phyloP scores from a whole-genome alignment of 1,140 invertebrate genomes.

The Caenorhabditis remanei region DNA sequence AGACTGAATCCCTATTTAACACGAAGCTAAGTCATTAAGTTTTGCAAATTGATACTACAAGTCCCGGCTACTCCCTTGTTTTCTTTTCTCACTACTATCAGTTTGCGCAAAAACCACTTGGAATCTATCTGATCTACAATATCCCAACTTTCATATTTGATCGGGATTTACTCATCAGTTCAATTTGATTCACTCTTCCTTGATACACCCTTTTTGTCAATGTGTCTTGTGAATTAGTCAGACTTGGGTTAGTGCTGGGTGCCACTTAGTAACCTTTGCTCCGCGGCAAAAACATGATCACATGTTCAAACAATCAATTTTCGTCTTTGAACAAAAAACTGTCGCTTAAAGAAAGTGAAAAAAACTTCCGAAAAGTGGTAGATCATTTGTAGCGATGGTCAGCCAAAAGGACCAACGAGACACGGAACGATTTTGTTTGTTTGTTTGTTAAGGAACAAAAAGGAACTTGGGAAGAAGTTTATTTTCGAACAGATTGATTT shows the following conservation, averaged over 20 bases:
- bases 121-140: neutral
- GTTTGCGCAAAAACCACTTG: neutral
- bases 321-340: neutral
- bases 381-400: conserved; percentile 17
- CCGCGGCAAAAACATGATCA: conserved; percentile 53
- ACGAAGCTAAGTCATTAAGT: no score
- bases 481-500: neutral
- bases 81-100: neutral
- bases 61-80: no score
- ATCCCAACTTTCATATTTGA: neutral
- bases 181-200: neutral
- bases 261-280: conserved; percentile 31
- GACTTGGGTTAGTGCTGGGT: conserved; percentile 17
- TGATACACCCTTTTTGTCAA: neutral
- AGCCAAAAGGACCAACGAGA: neutral
- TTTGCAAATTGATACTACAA: no score
- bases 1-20: no score
- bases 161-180: neutral
- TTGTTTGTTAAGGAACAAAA: neutral
- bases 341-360: neutral
- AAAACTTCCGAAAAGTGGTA: conserved; percentile 1
- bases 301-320: conserved; percentile 20
- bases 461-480: neutral
- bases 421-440: conserved; percentile 24
- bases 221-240: conserved; percentile 23